Conservation (phyloP, 2,888 invertebrate genomes). For the Philereme transversata region DNA sequence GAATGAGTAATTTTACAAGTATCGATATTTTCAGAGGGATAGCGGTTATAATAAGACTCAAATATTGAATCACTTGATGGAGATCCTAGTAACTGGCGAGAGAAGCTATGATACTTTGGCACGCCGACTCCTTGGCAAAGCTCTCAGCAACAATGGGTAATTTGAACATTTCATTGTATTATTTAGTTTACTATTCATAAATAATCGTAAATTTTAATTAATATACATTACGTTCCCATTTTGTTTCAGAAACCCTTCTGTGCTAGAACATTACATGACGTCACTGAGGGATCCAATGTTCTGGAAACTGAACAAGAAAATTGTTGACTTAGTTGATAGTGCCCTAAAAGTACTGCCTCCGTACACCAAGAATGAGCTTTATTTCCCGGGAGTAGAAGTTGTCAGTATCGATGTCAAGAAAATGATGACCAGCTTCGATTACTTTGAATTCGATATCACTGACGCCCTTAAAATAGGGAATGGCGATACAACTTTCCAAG, state of each 20-base stretch:
- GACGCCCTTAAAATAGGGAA: constrained; percentile 77
- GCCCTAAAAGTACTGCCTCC: constrained; percentile 82
- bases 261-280: constrained; percentile 81
- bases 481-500: constrained; percentile 62
- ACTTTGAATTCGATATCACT: constrained; percentile 86
- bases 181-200: constrained; percentile 28
- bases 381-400: constrained; percentile 86
- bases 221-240: too few species aligned
- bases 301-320: constrained; percentile 86
- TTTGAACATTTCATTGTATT: constrained; percentile 31
- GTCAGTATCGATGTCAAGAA: constrained; percentile 86
- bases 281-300: constrained; percentile 88
- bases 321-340: constrained; percentile 81
- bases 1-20: constrained; percentile 19
- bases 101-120: constrained; percentile 68
- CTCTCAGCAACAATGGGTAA: constrained; percentile 56
- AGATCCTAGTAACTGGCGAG: constrained; percentile 64
- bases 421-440: constrained; percentile 86
- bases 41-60: constrained; percentile 68
- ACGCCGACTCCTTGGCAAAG: constrained; percentile 54
- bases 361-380: constrained; percentile 84
- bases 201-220: constrained; percentile 13
- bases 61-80: constrained; percentile 71
- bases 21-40: constrained; percentile 61
- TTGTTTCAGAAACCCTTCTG: constrained; percentile 63